These are phyloP conservation scores for Muscina levida DNA, from an alignment of 2,888 invertebrate species.

Conservation along the genomic window DNA sequence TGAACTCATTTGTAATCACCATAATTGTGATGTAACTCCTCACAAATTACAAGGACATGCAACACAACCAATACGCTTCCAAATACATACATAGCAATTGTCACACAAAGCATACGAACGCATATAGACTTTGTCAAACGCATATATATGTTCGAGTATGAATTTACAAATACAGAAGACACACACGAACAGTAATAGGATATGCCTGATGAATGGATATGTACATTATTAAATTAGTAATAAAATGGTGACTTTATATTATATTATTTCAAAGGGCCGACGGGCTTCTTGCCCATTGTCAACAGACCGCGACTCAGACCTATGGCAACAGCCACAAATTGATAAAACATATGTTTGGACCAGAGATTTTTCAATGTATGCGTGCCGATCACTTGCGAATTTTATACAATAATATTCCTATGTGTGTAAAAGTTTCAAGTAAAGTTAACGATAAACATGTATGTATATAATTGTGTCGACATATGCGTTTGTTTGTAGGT, in stretches of 20 bases:
- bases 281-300: slow-evolving; percentile 17
- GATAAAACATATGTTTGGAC: slow-evolving; percentile 8
- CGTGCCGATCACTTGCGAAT: too few species aligned
- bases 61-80: slow-evolving; percentile 6
- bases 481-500: too few species aligned
- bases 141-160: neutral
- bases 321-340: slow-evolving; percentile 5
- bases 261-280: slow-evolving; percentile 28
- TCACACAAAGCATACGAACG: neutral
- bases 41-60: slow-evolving; percentile 36
- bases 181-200: neutral
- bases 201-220: slow-evolving; percentile 16
- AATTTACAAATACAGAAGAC: neutral
- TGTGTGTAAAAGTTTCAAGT: too few species aligned
- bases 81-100: neutral
- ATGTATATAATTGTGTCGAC: too few species aligned
- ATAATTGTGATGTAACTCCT: slow-evolving; percentile 27
- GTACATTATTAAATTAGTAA: slow-evolving; percentile 31
- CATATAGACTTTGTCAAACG: neutral
- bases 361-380: neutral
- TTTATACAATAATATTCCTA: too few species aligned
- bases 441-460: too few species aligned
- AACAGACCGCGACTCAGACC: slow-evolving; percentile 9
- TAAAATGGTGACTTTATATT: neutral
- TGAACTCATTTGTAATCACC: slow-evolving; percentile 13